These are phyloP conservation scores for Stercorarius parasiticus DNA, from an alignment of 2,113 vertebrate species.

Conservation along the genomic window DNA sequence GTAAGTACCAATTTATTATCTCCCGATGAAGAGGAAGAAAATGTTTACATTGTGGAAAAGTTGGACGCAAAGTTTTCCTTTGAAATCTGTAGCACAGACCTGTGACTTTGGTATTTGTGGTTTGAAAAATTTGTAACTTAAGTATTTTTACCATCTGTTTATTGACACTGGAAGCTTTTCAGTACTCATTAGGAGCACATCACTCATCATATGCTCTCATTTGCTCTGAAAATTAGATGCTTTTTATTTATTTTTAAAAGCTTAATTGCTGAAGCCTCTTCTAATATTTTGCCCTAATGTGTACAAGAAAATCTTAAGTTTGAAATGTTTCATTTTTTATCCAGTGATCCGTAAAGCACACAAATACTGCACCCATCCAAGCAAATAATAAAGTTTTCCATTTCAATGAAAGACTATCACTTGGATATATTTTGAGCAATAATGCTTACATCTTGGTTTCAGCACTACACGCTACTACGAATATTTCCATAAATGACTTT, in stretches of 20 bases:
- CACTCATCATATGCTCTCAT: neutral
- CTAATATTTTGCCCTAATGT: neutral
- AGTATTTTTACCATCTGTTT: conserved; percentile 39
- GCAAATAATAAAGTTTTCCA: neutral
- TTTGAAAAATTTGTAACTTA: neutral
- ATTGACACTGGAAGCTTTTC: conserved; percentile 38
- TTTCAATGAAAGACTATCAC: neutral
- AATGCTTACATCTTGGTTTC: neutral
- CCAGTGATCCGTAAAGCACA: neutral
- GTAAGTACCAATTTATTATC: neutral
- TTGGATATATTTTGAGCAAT: neutral
- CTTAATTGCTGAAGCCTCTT: neutral
- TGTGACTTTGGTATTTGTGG: neutral
- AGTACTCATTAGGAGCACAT: neutral
- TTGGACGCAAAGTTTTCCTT: neutral
- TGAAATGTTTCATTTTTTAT: neutral
- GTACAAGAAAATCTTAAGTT: neutral
- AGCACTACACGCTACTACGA: neutral
- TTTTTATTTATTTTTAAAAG: conserved; percentile 27
- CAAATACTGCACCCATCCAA: neutral
- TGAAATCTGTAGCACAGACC: neutral
- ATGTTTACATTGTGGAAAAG: neutral
- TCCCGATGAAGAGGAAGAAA: neutral
- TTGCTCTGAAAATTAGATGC: conserved; percentile 7
- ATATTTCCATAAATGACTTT: neutral